These are phyloP conservation scores for Tangara arthus DNA, from an alignment of 2,797 vertebrate species.

Conservation along the genomic window DNA sequence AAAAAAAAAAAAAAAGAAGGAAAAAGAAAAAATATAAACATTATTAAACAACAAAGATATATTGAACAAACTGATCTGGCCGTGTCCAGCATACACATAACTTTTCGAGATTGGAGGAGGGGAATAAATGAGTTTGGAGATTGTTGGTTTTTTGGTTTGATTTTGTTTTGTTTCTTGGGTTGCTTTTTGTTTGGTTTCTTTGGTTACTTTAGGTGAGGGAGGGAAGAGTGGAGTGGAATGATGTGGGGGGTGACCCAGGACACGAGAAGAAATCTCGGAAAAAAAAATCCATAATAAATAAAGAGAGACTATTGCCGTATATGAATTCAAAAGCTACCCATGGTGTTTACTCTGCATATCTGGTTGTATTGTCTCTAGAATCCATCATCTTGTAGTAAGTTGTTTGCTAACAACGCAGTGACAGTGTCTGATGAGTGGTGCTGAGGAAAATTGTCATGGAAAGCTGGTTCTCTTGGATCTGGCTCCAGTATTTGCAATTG, in stretches of 20 bases:
- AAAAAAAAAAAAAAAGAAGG: not conserved
- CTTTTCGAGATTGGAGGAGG: slow-evolving; percentile 76
- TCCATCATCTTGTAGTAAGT: slow-evolving; percentile 84
- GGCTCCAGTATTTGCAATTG: slow-evolving; percentile 54
- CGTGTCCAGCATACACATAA: slow-evolving; percentile 64
- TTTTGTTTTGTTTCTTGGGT: slow-evolving; percentile 47
- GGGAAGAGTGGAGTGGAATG: not conserved
- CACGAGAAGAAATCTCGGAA: slow-evolving; percentile 73
- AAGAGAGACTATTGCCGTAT: slow-evolving; percentile 87
- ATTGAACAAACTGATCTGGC: slow-evolving; percentile 70
- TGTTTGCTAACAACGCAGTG: slow-evolving; percentile 64
- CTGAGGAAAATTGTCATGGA: slow-evolving; percentile 42
- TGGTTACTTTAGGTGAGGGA: slow-evolving; percentile 19
- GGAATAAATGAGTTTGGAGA: slow-evolving; percentile 74
- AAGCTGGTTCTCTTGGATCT: slow-evolving; percentile 69
- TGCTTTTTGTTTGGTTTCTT: slow-evolving; percentile 17
- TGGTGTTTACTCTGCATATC: slow-evolving; percentile 92
- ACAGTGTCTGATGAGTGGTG: slow-evolving; percentile 52
- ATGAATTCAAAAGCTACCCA: slow-evolving; percentile 83
- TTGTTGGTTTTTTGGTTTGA: slow-evolving; percentile 28
- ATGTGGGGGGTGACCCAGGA: slow-evolving; percentile 72
- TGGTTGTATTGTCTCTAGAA: slow-evolving; percentile 90
- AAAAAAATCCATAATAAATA: slow-evolving; percentile 67
- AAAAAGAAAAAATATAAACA: slow-evolving; percentile 30
- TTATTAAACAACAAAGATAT: slow-evolving; percentile 47